Evolutionary conservation across 2,888 invertebrate genomes (phyloP).

Genomic region (Sinopyrophorus schimmeli): DNA sequence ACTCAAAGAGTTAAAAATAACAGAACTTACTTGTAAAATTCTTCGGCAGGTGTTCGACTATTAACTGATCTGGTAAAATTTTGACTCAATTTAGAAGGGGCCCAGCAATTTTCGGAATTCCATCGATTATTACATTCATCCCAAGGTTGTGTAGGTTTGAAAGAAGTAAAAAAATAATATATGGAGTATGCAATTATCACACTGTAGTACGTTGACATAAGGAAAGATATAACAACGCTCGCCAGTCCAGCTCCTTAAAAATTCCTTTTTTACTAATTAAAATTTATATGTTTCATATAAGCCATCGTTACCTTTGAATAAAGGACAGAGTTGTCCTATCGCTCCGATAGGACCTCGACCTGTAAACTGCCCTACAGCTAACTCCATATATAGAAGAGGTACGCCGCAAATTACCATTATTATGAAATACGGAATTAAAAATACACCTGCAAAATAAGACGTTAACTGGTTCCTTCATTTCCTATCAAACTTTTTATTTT

Average conservation of each 20-base stretch:
- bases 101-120: conserved; percentile 87
- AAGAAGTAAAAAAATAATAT: conserved; percentile 90
- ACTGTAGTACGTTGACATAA: conserved; percentile 95
- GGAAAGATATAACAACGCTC: conserved; percentile 91
- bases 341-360: conserved; percentile 91
- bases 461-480: too few relatives aligned
- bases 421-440: conserved; percentile 92
- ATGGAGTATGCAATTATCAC: conserved; percentile 94
- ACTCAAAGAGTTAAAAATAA: too few relatives aligned
- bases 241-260: conserved; percentile 85
- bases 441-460: conserved; percentile 73
- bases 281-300: neutral
- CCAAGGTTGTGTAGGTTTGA: conserved; percentile 88
- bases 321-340: conserved; percentile 85
- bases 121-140: conserved; percentile 81
- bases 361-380: conserved; percentile 90
- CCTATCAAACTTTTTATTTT: too few relatives aligned
- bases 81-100: conserved; percentile 60
- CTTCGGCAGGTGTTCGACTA: conserved; percentile 85
- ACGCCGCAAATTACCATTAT: conserved; percentile 89
- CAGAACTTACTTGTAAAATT: conserved; percentile 83
- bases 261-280: neutral
- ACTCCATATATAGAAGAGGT: conserved; percentile 92
- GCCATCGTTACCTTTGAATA: conserved; percentile 80
- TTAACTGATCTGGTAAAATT: conserved; percentile 70